phyloP scores from a whole-genome alignment of 2,888 invertebrate genomes.

The Eilema caniola region DNA sequence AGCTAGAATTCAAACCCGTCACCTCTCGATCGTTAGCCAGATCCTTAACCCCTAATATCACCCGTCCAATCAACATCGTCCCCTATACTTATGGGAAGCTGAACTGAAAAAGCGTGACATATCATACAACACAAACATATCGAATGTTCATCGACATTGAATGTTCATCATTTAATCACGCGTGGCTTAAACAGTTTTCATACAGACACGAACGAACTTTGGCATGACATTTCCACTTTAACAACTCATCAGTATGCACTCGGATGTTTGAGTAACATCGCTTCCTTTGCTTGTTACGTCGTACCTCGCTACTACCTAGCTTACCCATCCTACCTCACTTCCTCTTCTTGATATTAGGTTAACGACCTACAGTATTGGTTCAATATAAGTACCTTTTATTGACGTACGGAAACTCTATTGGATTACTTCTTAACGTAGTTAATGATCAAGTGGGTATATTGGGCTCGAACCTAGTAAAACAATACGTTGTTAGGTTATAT shows the following conservation, averaged over 20 bases:
- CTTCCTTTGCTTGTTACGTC: slow-evolving; percentile 5
- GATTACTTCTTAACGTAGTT: neutral
- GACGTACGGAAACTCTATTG: neutral
- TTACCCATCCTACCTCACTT: neutral
- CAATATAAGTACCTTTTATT: neutral
- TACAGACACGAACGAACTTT: slow-evolving; percentile 25
- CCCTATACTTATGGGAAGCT: no score
- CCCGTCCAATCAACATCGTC: no score
- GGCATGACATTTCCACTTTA: slow-evolving; percentile 17
- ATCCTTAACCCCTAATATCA: no score
- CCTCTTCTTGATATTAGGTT: neutral
- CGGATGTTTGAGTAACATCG: slow-evolving; percentile 1
- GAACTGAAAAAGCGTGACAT: slow-evolving; percentile 50
- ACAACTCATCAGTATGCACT: slow-evolving; percentile 5
- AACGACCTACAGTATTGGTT: neutral
- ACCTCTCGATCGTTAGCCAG: no score
- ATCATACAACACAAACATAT: slow-evolving; percentile 41
- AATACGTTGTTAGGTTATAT: neutral
- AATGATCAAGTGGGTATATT: neutral
- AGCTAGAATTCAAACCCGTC: no score
- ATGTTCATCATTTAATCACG: slow-evolving; percentile 29
- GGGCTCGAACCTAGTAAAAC: neutral
- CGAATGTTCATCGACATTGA: slow-evolving; percentile 35
- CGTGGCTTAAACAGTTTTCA: slow-evolving; percentile 35
- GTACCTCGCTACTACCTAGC: neutral